phyloP scores from a whole-genome alignment of 2,797 vertebrate genomes.

The Coranthus polyacanthus region DNA sequence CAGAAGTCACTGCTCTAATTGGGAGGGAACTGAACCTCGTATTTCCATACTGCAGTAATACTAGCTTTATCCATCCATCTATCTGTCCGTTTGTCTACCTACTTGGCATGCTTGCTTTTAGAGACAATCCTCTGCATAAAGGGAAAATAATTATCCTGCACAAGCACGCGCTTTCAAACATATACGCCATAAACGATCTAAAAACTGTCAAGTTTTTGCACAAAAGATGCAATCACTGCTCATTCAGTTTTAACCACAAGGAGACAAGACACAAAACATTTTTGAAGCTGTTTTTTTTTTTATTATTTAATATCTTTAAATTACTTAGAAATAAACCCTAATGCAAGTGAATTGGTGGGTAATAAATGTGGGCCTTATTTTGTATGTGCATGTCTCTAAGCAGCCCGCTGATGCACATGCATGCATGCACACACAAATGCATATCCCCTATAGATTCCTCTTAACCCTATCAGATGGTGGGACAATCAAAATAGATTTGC shows the following conservation, averaged over 20 bases:
- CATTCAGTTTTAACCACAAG: conserved; percentile 24
- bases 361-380: conserved; percentile 64
- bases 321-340: conserved; percentile 59
- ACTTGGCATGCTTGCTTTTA: conserved; percentile 69
- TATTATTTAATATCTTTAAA: conserved; percentile 67
- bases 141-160: conserved; percentile 63
- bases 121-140: conserved; percentile 58
- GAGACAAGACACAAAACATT: conserved; percentile 27
- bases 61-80: conserved; percentile 68
- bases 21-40: conserved; percentile 92
- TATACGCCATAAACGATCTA: conserved; percentile 24
- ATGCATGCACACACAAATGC: conserved; percentile 49
- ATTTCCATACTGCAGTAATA: conserved; percentile 81
- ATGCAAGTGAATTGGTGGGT: conserved; percentile 73
- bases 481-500: conserved; percentile 85
- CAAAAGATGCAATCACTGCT: background rate
- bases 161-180: conserved; percentile 39
- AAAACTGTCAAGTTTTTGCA: conserved; percentile 28
- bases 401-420: conserved; percentile 55
- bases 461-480: conserved; percentile 80
- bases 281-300: conserved; percentile 20
- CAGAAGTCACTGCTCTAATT: conserved; percentile 97
- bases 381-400: conserved; percentile 43
- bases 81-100: conserved; percentile 64
- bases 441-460: conserved; percentile 80